These are phyloP conservation scores for Pseudochirops cupreus DNA, from an alignment of 2,797 vertebrate genomes.

Conservation along the genomic window DNA sequence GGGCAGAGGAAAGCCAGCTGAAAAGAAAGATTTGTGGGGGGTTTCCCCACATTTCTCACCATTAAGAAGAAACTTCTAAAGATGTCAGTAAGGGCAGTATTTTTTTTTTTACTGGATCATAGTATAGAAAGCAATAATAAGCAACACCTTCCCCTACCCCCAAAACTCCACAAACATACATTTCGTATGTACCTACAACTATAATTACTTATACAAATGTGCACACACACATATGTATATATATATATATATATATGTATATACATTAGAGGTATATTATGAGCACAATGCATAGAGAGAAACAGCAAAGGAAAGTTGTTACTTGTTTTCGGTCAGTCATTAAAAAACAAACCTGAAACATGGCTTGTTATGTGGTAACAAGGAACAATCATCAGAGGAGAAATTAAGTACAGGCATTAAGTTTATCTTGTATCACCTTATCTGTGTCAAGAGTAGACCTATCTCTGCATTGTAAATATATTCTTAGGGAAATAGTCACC, in stretches of 20 bases:
- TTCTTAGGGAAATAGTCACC: constrained; percentile 5
- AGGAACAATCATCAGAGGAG: background rate
- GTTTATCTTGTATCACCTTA: background rate
- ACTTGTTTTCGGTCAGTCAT: constrained; percentile 24
- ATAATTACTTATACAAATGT: background rate
- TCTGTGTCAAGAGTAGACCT: background rate
- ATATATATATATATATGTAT: background rate
- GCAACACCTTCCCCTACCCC: background rate
- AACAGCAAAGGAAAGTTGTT: background rate
- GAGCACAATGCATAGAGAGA: background rate
- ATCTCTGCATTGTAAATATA: background rate
- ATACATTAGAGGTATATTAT: background rate
- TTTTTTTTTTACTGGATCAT: background rate
- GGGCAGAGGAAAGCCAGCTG: background rate
- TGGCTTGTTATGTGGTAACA: background rate
- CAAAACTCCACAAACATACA: background rate
- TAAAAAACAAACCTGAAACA: background rate
- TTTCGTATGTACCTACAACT: background rate
- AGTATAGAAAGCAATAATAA: background rate
- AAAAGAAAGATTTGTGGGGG: background rate
- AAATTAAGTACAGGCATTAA: background rate
- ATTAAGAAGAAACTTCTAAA: constrained; percentile 7
- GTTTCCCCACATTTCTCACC: background rate
- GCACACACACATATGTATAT: background rate
- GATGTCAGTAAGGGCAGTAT: background rate